Conservation (phyloP, 2,113 vertebrate species). For the Garra rufa region DNA sequence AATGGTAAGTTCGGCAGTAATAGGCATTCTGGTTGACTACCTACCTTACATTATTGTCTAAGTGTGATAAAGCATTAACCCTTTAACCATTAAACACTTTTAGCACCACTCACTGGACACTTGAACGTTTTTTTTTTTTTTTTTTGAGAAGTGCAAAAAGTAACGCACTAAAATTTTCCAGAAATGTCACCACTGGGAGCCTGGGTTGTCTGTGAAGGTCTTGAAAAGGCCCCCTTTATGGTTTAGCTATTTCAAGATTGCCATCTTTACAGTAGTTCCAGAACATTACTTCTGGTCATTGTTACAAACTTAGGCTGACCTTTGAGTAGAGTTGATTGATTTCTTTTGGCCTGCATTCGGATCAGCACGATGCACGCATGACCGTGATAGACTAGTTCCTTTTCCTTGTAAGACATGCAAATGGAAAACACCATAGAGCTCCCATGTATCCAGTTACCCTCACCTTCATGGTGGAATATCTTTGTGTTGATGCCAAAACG, state of each 20-base stretch:
- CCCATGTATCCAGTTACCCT: constrained; percentile 42
- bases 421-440: constrained; percentile 42
- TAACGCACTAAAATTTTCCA: background rate
- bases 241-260: constrained; percentile 21
- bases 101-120: background rate
- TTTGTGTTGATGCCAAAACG: constrained; percentile 33
- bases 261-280: constrained; percentile 35
- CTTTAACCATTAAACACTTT: too few species aligned
- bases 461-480: constrained; percentile 52
- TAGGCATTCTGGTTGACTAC: too few species aligned
- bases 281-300: constrained; percentile 26
- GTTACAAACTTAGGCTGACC: constrained; percentile 46
- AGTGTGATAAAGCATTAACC: too few species aligned
- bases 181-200: background rate
- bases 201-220: background rate
- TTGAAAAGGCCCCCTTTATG: background rate
- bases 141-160: background rate
- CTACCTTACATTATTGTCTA: too few species aligned
- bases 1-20: too few species aligned
- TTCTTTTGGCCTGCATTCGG: constrained; percentile 34
- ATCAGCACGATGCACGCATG: constrained; percentile 10
- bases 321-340: constrained; percentile 42
- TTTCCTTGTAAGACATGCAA: constrained; percentile 44
- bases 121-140: background rate
- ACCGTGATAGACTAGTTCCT: constrained; percentile 32